Percentiles rank a stretch among this genome's conserved stretches.
These are phyloP conservation scores for Picus viridis DNA, from an alignment of 2,797 vertebrate genomes.

Conservation along the genomic window DNA sequence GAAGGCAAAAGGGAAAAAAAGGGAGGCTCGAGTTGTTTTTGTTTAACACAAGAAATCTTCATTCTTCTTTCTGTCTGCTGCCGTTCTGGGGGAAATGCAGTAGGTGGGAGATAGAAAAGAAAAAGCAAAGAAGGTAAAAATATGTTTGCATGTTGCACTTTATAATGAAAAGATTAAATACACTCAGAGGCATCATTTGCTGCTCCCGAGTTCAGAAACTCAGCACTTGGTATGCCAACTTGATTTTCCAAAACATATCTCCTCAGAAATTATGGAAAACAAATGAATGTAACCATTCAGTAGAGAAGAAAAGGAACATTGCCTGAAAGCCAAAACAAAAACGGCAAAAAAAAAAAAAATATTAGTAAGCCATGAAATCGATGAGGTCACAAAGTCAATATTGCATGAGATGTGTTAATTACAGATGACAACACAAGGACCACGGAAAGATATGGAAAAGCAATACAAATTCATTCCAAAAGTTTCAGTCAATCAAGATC, in stretches of 20 bases:
- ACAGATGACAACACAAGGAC: background rate
- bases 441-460: background rate
- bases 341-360: no score
- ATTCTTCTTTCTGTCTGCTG: background rate
- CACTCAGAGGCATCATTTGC: background rate
- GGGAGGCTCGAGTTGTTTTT: background rate
- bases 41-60: background rate
- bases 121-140: slow-evolving; percentile 2
- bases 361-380: background rate
- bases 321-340: background rate
- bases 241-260: background rate
- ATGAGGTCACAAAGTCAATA: slow-evolving; percentile 7
- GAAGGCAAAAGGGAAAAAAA: background rate
- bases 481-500: background rate
- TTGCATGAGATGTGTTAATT: slow-evolving; percentile 12
- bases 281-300: background rate
- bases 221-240: background rate
- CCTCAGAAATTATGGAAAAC: background rate
- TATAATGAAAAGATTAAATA: slow-evolving; percentile 20
- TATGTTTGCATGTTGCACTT: slow-evolving; percentile 22
- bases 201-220: background rate
- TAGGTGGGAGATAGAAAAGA: background rate
- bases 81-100: background rate
- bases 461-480: background rate
- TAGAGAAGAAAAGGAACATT: background rate